Evolutionary conservation across 1,140 invertebrate species (phyloP), one percentile per base, ranked within the genome.

Genomic region (Aethina tumida): DNA sequence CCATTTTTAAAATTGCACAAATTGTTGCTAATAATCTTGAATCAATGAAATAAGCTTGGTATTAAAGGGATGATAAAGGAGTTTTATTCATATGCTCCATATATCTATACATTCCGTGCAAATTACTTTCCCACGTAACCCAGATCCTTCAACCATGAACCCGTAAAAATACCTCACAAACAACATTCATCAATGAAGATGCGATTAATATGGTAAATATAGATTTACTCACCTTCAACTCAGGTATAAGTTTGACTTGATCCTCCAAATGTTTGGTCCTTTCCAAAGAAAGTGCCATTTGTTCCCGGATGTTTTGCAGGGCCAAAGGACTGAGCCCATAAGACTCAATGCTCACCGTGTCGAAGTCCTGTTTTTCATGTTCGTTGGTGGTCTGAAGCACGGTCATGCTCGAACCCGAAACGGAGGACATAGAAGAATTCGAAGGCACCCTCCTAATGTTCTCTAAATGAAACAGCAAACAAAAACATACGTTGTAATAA

Each of bases 201-300:
- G n/a, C n/a, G n/a, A n/a, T n/a, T n/a, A n/a, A n/a, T n/a, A n/a
- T n/a, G n/a, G n/a, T n/a, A n/a, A n/a, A n/a, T n/a, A n/a, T n/a
- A n/a, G n/a, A n/a, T 18, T 6, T 35, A 73, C 68, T 21, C 39
- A 86, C 81, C 71, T 89, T 77, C 32, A 91, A 62, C 49, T 79
- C 68, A n/a, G 86, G 86, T 60, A 92, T 81, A 20, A 72, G 61
- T 67, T 87, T 88, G 12, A 87, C 81, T 68, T 87, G 81, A 58
- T 85, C 81, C 64, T 90, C 86, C 40, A 91, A 64, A 52, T 88
- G 81, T 55, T 71, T 76, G 62, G 88, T 78, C 25, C 80, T 67
- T 55, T 81, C 74, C 30, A 89, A 63, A 53, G 83, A 86, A 9
- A 75, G 53, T 2, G 83, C 81, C 81, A 89, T 81, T 58, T 84